Percentiles rank a stretch among this genome's conserved stretches.
These are phyloP conservation scores for Eupithecia insigniata DNA, from an alignment of 2,888 invertebrate species.

Conservation along the genomic window DNA sequence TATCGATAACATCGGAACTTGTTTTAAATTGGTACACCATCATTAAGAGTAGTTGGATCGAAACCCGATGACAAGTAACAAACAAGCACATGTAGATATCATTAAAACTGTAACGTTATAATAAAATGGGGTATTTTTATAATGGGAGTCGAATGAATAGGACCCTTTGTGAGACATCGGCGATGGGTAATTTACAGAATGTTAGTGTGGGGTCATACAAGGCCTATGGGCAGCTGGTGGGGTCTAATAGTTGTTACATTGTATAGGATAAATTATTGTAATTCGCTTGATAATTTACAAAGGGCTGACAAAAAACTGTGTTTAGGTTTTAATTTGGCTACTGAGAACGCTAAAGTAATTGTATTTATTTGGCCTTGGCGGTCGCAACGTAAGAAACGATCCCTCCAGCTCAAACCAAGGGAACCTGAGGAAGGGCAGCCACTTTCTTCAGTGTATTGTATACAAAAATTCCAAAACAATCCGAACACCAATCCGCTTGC, in stretches of 20 bases:
- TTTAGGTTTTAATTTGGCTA: conserved; percentile 46
- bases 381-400: background rate
- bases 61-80: conserved; percentile 48
- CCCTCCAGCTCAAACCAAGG: background rate
- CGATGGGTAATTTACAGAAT: conserved; percentile 72
- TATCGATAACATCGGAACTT: background rate
- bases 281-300: conserved; percentile 67
- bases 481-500: background rate
- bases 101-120: conserved; percentile 81
- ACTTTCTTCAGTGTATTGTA: background rate
- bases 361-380: background rate
- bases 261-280: conserved; percentile 73
- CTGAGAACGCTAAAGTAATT: background rate
- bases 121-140: conserved; percentile 73
- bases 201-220: conserved; percentile 49
- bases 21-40: background rate
- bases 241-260: conserved; percentile 67
- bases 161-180: conserved; percentile 63
- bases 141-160: conserved; percentile 75
- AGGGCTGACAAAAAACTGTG: conserved; percentile 54
- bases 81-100: conserved; percentile 62
- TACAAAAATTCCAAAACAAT: background rate
- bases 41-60: background rate
- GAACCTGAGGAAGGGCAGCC: background rate
- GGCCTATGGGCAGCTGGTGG: conserved; percentile 60